Evolutionary conservation across 2,797 vertebrate species (phyloP), one percentile per base, ranked within the genome.

Genomic region (Syndactyla subalaris): DNA sequence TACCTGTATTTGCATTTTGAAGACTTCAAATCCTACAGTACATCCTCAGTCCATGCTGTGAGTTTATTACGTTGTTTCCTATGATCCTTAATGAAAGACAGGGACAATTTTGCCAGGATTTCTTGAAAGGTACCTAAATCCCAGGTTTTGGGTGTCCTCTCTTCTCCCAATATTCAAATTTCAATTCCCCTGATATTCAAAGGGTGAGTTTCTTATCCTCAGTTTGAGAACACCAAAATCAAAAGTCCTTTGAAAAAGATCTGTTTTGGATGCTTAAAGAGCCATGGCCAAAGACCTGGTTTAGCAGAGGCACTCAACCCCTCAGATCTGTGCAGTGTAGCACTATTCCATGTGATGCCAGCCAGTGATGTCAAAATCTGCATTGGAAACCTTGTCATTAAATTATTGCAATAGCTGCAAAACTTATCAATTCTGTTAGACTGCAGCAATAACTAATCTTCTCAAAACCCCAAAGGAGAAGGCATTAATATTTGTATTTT

Each of bases 1-100:
- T 81, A 83, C 71, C 73, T 94, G 67, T 55, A 70, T 89, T 77
- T 94, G 87, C 36, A 62, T 90, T 89, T 67, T 83, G 88, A 92
- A 92, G 89, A 43, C 84, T 95, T 95, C 87, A 92, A 59, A 76
- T 22, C 14, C n/a, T 61, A 8, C 5, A 54, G 20, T 88, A 89
- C 73, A 21, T 5, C 32, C 71, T 88, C 73, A 82, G 61, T 83
- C 77, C 85, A 32, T 77, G 79, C 70, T 7, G 36, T 77, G 88
- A 93, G 61, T 93, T 95, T 90, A 66, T 86, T 89, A 74, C 29
- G 17, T 34, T 71, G 61, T 74, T 92, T 72, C 49, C 78, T 55
- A 9, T 55, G 75, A 65, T 39, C 39, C 61, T 58, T 59, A 17
- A 10, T 6, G n/a, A 85, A 81, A 63, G 70, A 67, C 1, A 23